Evolutionary conservation across 2,888 invertebrate genomes (phyloP).

Genomic region (Scotopteryx bipunctaria): DNA sequence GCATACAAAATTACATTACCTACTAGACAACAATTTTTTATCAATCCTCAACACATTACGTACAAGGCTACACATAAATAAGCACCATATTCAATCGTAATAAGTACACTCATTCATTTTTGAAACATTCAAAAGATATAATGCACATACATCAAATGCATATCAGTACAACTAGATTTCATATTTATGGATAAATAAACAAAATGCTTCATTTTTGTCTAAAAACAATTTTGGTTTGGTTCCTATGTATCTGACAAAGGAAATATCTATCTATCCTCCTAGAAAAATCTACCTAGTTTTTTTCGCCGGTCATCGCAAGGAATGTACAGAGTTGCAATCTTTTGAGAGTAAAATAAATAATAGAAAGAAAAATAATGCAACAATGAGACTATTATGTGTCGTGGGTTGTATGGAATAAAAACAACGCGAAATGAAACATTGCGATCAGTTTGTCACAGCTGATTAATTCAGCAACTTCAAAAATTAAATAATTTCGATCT

Average conservation of each 20-base stretch:
- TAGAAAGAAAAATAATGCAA: no score
- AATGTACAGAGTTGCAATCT: no score
- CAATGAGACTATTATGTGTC: no score
- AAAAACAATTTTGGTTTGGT: background rate
- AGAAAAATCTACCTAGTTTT: no score
- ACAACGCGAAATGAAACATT: no score
- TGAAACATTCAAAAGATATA: background rate
- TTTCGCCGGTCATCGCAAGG: no score
- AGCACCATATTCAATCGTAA: constrained; percentile 34
- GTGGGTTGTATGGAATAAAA: no score
- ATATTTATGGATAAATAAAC: background rate
- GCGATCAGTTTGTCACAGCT: no score
- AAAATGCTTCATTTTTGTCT: background rate
- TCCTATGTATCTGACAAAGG: background rate
- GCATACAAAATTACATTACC: constrained; percentile 20
- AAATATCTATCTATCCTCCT: no score
- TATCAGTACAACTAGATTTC: background rate
- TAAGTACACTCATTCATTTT: constrained; percentile 30
- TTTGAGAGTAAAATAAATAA: no score
- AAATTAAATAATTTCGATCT: no score
- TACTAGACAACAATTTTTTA: constrained; percentile 14
- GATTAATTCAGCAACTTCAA: no score
- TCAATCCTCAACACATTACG: constrained; percentile 21
- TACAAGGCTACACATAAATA: constrained; percentile 29
- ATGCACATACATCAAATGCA: background rate